A percentile compares a stretch with the other conserved stretches of the same genome.
Conservation (phyloP, 2,888 invertebrate species). For the Perdita meconis region DNA sequence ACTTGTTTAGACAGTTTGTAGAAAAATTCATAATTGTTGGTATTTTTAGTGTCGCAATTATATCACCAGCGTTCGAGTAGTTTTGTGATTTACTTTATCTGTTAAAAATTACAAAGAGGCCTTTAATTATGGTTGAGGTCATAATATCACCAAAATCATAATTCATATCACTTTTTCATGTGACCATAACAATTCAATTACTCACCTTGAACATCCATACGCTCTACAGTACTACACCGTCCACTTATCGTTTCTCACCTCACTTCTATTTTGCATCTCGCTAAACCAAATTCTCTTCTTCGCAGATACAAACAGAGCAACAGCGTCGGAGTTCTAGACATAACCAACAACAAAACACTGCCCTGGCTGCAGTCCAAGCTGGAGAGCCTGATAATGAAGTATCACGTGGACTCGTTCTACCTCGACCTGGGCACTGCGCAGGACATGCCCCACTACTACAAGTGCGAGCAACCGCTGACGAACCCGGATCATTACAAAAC, state of each 20-base stretch:
- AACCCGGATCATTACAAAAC: constrained; percentile 94
- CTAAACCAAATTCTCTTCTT: neutral
- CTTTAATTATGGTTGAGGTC: no score
- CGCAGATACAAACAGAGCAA: constrained; percentile 90
- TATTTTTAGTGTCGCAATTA: no score
- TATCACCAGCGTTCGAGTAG: no score
- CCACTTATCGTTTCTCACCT: no score
- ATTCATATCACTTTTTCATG: no score
- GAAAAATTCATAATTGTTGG: no score
- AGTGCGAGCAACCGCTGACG: constrained; percentile 89
- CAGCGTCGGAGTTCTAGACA: constrained; percentile 94
- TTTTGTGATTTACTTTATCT: no score
- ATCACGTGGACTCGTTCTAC: constrained; percentile 94
- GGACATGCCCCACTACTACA: constrained; percentile 94
- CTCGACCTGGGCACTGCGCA: constrained; percentile 93
- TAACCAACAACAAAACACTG: constrained; percentile 92
- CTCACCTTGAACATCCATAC: no score
- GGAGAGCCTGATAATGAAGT: constrained; percentile 88
- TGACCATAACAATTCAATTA: no score
- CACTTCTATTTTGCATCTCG: neutral
- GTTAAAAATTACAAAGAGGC: no score
- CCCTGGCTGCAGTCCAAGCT: constrained; percentile 92
- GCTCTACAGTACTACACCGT: neutral
- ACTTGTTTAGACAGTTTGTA: no score
- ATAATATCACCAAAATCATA: no score